Conservation (phyloP, 2,113 vertebrate species). For the Mionectes macconnelli region DNA sequence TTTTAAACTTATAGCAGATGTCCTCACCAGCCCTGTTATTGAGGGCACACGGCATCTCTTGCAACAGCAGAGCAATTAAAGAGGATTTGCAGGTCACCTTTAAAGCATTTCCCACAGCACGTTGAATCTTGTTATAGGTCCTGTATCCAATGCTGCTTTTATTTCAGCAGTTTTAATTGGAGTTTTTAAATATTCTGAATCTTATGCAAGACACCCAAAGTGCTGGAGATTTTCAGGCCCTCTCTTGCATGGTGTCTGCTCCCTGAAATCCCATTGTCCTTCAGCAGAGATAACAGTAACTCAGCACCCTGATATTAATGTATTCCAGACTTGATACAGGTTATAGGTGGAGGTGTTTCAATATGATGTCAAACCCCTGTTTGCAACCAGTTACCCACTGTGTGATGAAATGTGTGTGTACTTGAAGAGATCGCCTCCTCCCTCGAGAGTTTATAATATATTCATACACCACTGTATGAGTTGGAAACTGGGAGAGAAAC, state of each 20-base stretch:
- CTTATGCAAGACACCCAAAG: constrained; percentile 30
- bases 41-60: constrained; percentile 19
- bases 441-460: background rate
- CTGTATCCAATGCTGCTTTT: constrained; percentile 31
- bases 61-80: constrained; percentile 57
- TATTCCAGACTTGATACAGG: background rate
- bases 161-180: constrained; percentile 40
- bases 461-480: background rate
- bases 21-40: constrained; percentile 33
- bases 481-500: constrained; percentile 1
- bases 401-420: background rate
- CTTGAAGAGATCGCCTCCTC: background rate
- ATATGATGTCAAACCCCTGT: background rate
- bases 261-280: background rate
- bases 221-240: background rate
- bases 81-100: constrained; percentile 67
- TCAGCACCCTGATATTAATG: background rate
- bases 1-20: constrained; percentile 37
- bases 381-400: background rate
- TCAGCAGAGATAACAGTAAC: background rate
- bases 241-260: background rate
- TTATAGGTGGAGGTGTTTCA: background rate
- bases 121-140: constrained; percentile 44
- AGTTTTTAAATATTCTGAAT: constrained; percentile 28
- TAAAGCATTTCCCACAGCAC: constrained; percentile 61